These are phyloP conservation scores for Caligus rogercresseyi DNA, from an alignment of 1,140 invertebrate genomes.

Conservation along the genomic window DNA sequence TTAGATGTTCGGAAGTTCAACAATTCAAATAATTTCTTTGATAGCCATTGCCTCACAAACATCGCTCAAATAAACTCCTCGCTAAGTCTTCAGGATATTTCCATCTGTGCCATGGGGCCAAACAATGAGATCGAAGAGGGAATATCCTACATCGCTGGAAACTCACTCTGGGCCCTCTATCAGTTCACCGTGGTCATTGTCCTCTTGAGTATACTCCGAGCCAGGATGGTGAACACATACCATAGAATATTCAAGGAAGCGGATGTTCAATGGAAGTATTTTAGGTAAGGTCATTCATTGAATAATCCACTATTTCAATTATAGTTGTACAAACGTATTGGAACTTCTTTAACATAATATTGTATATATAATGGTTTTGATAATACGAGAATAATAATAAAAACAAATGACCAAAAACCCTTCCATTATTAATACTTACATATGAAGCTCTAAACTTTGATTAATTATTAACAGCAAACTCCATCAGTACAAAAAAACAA, in stretches of 20 bases:
- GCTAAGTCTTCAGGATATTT: not conserved
- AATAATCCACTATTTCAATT: too few species aligned
- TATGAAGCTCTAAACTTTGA: too few species aligned
- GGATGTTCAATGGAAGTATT: constrained; percentile 19
- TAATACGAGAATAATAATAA: too few species aligned
- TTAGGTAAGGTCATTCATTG: too few species aligned
- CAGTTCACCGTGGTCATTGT: constrained; percentile 19
- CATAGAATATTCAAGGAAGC: constrained; percentile 18
- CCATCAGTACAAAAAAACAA: too few species aligned
- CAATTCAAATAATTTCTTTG: not conserved
- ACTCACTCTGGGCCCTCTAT: constrained; percentile 16
- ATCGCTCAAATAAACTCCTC: not conserved
- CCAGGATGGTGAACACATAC: constrained; percentile 17
- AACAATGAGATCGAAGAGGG: constrained; percentile 11
- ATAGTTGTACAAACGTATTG: too few species aligned
- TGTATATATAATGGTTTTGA: not conserved
- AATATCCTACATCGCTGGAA: constrained; percentile 10
- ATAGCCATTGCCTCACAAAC: not conserved
- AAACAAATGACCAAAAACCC: too few species aligned
- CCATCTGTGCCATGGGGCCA: not conserved
- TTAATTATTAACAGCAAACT: too few species aligned
- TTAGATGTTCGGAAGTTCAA: not conserved
- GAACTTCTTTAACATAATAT: not conserved
- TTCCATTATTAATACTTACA: too few species aligned
- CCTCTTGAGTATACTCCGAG: constrained; percentile 10